A percentile compares a stretch with the other conserved stretches of the same genome.
Conservation (phyloP, 2,113 vertebrate genomes). For the Aplodontia rufa region DNA sequence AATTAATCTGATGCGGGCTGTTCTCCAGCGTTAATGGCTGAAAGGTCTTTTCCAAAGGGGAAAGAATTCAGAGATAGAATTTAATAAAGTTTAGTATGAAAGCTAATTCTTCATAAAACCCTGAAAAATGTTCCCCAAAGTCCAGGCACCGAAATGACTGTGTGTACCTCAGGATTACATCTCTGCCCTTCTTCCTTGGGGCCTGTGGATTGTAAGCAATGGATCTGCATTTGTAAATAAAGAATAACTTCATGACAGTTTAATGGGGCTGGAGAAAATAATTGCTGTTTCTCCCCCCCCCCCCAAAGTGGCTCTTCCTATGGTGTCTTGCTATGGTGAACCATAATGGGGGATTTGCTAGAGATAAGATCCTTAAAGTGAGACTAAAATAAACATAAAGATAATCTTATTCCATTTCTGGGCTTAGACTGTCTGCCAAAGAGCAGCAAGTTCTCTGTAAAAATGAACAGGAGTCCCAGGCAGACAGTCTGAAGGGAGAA, state of each 20-base stretch:
- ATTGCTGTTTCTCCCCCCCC: conserved; percentile 58
- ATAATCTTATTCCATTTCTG: conserved; percentile 78
- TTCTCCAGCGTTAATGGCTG: conserved; percentile 82
- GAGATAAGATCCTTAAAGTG: conserved; percentile 76
- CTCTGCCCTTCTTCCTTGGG: conserved; percentile 40
- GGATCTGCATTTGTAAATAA: conserved; percentile 76
- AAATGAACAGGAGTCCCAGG: conserved; percentile 22
- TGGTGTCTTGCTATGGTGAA: conserved; percentile 50
- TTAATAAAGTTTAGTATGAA: conserved; percentile 81
- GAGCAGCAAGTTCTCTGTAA: conserved; percentile 29
- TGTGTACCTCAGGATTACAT: conserved; percentile 45
- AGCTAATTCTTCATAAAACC: conserved; percentile 79
- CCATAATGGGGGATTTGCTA: conserved; percentile 66
- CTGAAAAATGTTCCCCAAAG: conserved; percentile 59
- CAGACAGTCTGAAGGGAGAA: not conserved
- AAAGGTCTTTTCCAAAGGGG: conserved; percentile 77
- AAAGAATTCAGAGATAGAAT: conserved; percentile 80
- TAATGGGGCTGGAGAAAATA: conserved; percentile 75
- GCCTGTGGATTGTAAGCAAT: conserved; percentile 62
- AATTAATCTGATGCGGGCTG: conserved; percentile 73
- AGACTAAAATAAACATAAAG: conserved; percentile 79
- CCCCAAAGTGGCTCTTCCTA: conserved; percentile 60
- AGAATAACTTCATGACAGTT: conserved; percentile 69
- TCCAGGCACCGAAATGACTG: conserved; percentile 64
- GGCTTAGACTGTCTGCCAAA: conserved; percentile 71